Base-by-base conservation (phyloP, 2,797 vertebrate genomes). In the Microctenopoma steveboyesi region DNA sequence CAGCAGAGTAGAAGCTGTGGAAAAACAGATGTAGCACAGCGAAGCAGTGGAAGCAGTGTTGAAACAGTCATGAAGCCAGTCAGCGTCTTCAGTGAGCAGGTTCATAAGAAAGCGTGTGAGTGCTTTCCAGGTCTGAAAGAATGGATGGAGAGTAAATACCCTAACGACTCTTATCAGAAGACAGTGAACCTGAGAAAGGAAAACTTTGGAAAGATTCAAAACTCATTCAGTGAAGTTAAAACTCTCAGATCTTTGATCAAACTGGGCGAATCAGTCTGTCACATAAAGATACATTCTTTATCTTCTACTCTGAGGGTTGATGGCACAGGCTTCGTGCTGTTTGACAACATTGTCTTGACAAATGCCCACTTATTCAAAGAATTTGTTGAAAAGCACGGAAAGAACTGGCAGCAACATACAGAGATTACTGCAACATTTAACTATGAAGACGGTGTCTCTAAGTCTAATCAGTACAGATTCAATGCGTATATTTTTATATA, bases 311-410 rank as follows among this genome's bases (percentile, higher is more conserved):
- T 77, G 30, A 0, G 0, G 0, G 0, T 1, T n/a, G 28, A 30
- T 30, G 85, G 82, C 12, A 73, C 82, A 3, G 85, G 80, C 7
- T 87, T 87, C 1, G 64, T 87, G 25, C 27, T 85, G 15, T 50
- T 71, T 42, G 76, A 60, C 1, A 66, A 51, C 16, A 52, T 33
- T 1, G 57, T 85, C 49, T 14, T 87, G 42, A 87, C 85, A 0
- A 83, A 18, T 0, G 68, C 73, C 37, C 85, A 81, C 48, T 3
- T 85, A 0, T 69, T 87, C 4, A 0, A 4, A 0, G 28, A 2
- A 30, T 30, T 30, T 30, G 28, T 5, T 30, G 28, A 30, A 30
- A 0, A 0, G 2, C 52, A 0, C 0, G 1, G 28, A 30, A 5
- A 3, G 2, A 30, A 30, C 28, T 30, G 28, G 28, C 28, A 30